phyloP scores from a whole-genome alignment of 2,797 vertebrate genomes.

The Prionace glauca region DNA sequence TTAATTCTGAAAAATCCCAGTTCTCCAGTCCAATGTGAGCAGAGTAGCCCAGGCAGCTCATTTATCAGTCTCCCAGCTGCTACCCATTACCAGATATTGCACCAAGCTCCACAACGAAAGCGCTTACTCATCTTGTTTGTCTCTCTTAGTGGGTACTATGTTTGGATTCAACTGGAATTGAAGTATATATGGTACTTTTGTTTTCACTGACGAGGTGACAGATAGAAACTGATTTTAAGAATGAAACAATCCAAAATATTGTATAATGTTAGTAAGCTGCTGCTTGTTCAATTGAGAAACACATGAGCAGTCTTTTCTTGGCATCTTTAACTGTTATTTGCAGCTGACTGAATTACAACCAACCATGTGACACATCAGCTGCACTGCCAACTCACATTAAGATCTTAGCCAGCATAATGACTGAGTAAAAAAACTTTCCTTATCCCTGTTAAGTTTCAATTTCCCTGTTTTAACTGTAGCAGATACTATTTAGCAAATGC shows the following conservation, averaged over 20 bases:
- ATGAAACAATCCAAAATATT: not conserved
- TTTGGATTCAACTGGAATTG: not conserved
- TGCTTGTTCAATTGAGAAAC: not conserved
- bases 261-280: not conserved
- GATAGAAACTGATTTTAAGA: not conserved
- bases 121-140: constrained; percentile 53
- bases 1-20: not conserved
- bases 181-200: not conserved
- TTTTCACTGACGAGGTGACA: not conserved
- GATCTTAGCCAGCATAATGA: no score
- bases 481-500: not conserved
- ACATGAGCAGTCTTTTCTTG: not conserved
- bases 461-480: not conserved
- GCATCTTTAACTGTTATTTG: not conserved
- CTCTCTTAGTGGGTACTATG: no score
- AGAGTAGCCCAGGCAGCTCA: no score
- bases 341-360: not conserved
- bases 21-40: not conserved
- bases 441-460: not conserved
- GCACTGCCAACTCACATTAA: not conserved
- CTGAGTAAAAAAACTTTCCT: not conserved
- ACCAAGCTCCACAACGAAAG: constrained; percentile 23
- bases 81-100: not conserved
- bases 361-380: constrained; percentile 19
- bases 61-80: constrained; percentile 42